Percentiles rank a stretch among this genome's conserved stretches.
phyloP scores from a whole-genome alignment of 2,888 invertebrate species.

The Protodeltote pygarga region DNA sequence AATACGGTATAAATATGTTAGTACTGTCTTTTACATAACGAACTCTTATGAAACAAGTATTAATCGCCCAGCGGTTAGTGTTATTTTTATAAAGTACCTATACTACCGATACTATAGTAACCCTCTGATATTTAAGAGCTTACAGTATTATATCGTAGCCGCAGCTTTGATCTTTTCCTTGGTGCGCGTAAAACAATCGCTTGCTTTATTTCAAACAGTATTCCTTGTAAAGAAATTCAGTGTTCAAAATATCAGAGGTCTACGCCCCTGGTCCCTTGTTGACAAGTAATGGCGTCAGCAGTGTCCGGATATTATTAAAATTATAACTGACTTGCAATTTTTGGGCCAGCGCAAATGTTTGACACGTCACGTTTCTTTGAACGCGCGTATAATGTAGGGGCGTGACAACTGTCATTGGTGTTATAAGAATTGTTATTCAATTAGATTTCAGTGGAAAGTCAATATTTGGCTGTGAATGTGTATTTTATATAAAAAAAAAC shows the following conservation, averaged over 20 bases:
- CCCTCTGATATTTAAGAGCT: too few relatives aligned
- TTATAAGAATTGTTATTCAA: slow-evolving; percentile 15
- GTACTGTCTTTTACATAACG: too few relatives aligned
- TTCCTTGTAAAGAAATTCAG: background rate
- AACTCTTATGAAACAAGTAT: too few relatives aligned
- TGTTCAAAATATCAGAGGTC: slow-evolving; percentile 20
- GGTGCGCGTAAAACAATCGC: background rate
- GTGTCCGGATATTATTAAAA: slow-evolving; percentile 57
- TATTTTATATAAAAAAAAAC: too few relatives aligned
- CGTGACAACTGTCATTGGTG: slow-evolving; percentile 32
- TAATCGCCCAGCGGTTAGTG: too few relatives aligned
- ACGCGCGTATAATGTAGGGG: slow-evolving; percentile 10
- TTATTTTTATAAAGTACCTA: too few relatives aligned
- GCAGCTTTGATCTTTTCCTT: too few relatives aligned
- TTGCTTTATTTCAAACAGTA: background rate
- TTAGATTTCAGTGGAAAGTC: slow-evolving; percentile 23
- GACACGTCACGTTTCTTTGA: slow-evolving; percentile 32
- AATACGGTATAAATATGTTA: too few relatives aligned
- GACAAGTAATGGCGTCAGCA: slow-evolving; percentile 25
- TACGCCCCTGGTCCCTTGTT: slow-evolving; percentile 32
- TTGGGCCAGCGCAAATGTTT: slow-evolving; percentile 34
- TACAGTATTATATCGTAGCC: too few relatives aligned
- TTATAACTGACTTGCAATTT: slow-evolving; percentile 54
- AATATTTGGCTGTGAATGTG: background rate
- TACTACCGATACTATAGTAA: too few relatives aligned